Conservation (phyloP, 2,888 invertebrate genomes). For the Harpalus rubripes region DNA sequence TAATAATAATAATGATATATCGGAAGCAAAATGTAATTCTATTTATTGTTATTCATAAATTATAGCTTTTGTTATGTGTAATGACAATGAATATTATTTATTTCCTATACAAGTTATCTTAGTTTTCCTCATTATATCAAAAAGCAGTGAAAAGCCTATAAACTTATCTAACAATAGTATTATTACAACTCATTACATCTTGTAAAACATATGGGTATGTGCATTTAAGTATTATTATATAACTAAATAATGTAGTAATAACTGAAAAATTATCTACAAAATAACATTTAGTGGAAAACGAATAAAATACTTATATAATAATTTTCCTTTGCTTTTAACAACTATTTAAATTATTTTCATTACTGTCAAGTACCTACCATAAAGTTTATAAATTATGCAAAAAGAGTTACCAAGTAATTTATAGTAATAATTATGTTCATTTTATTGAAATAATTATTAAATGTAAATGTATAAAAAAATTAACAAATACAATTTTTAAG, state of each 20-base stretch:
- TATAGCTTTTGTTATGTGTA: neutral
- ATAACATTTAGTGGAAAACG: constrained; percentile 29
- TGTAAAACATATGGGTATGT: neutral
- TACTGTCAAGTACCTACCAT: constrained; percentile 25
- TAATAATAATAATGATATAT: too few species aligned
- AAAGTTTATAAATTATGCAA: constrained; percentile 11
- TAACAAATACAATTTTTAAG: too few species aligned
- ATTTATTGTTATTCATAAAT: too few species aligned
- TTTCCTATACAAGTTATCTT: too few species aligned
- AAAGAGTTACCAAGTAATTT: constrained; percentile 7
- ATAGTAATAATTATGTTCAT: constrained; percentile 4
- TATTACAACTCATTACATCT: constrained; percentile 5
- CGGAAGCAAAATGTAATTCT: too few species aligned
- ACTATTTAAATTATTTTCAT: constrained; percentile 30
- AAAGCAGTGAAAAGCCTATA: constrained; percentile 1
- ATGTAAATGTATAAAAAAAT: too few species aligned
- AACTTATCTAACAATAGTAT: constrained; percentile 25
- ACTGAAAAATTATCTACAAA: constrained; percentile 9
- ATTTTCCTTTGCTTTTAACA: constrained; percentile 36
- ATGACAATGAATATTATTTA: constrained; percentile 15
- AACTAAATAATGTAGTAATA: neutral
- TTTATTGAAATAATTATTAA: neutral
- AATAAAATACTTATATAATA: constrained; percentile 29
- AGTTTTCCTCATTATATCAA: constrained; percentile 9
- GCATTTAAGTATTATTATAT: neutral